Conservation (phyloP, 2,113 vertebrate species). For the Otis tarda region DNA sequence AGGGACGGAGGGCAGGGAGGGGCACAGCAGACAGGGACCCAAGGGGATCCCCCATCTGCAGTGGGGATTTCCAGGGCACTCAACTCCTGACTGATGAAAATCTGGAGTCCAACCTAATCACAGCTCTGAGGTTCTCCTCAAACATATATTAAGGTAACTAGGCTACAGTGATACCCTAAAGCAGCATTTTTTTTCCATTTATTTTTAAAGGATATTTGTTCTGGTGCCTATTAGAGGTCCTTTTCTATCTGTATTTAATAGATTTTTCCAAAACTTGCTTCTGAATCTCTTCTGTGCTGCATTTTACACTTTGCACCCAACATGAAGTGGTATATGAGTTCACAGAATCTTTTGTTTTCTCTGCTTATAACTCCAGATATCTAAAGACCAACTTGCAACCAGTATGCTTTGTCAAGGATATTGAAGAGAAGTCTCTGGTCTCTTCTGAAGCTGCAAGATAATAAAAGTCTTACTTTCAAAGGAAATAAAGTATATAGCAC, state of each 20-base stretch:
- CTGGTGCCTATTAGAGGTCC: not conserved
- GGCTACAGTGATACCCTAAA: not conserved
- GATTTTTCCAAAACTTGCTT: not conserved
- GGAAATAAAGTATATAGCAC: not conserved
- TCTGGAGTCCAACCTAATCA: not conserved
- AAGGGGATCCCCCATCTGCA: accelerated
- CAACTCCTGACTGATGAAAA: not conserved
- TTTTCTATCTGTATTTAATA: not conserved
- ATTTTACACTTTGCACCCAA: not conserved
- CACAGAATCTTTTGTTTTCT: not conserved
- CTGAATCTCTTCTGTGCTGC: not conserved
- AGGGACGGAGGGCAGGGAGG: not conserved
- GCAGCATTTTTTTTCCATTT: not conserved
- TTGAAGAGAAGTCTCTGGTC: not conserved
- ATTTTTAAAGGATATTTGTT: not conserved
- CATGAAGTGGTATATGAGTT: not conserved
- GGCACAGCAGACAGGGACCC: not conserved
- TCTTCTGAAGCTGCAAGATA: not conserved
- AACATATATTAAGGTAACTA: not conserved
- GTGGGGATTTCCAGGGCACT: not conserved
- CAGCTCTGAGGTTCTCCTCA: not conserved
- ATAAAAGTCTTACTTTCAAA: not conserved
- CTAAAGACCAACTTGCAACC: not conserved
- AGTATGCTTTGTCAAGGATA: not conserved
- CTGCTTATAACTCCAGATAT: not conserved